phyloP scores from a whole-genome alignment of 2,888 invertebrate species.

The Drosophila neotestacea region DNA sequence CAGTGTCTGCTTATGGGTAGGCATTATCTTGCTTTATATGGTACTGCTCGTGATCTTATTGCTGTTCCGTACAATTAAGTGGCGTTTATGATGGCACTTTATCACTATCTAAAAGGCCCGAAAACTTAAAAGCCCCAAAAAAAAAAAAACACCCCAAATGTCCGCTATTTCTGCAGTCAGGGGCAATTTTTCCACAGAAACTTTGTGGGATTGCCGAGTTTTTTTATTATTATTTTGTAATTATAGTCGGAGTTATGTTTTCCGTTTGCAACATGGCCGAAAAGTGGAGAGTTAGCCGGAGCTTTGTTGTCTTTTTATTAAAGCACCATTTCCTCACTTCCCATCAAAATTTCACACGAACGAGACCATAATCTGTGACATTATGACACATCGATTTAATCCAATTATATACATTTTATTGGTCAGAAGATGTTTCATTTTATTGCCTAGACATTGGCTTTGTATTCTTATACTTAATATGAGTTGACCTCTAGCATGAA shows the following conservation, averaged over 20 bases:
- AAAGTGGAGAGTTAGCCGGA: conserved; percentile 33
- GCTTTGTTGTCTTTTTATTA: conserved; percentile 35
- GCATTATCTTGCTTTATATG: conserved; percentile 23
- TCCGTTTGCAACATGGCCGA: conserved; percentile 64
- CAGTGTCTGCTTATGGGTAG: conserved; percentile 47
- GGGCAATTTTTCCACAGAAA: conserved; percentile 41
- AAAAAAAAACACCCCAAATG: conserved; percentile 37
- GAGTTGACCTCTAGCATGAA: conserved; percentile 56
- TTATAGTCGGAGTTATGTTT: conserved; percentile 58
- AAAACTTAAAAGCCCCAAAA: conserved; percentile 22
- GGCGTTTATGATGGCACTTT: conserved; percentile 65
- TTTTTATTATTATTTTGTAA: conserved; percentile 66
- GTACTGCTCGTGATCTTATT: conserved; percentile 7
- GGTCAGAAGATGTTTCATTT: conserved; percentile 57
- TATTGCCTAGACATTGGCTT: conserved; percentile 61
- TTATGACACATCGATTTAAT: conserved; percentile 28
- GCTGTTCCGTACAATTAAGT: conserved; percentile 55
- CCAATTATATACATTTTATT: conserved; percentile 53
- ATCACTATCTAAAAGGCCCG: conserved; percentile 34
- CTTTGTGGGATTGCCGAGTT: conserved; percentile 43
- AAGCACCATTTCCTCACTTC: conserved; percentile 55
- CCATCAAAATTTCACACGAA: conserved; percentile 35
- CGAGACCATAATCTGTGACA: neutral
- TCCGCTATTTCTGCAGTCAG: conserved; percentile 50
- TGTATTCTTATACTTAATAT: conserved; percentile 38